Base-by-base conservation (phyloP, 1,140 invertebrate genomes). In the Archivesica marissinica region DNA sequence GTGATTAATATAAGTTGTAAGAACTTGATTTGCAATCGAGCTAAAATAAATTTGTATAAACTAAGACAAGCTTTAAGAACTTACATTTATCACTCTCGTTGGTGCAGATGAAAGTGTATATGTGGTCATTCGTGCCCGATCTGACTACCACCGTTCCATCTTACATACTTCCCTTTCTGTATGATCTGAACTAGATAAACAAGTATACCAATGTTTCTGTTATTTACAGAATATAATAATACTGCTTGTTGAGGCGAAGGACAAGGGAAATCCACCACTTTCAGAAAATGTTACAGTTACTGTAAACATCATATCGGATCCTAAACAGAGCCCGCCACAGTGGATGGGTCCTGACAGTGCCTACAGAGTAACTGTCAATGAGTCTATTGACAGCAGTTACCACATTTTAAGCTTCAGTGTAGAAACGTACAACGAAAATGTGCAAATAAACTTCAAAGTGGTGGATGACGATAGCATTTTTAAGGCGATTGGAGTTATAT, bases 301-400 rank as follows among this genome's bases (percentile, higher is more conserved):
- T 2, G 52, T 79, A 7, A 79, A 17, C 2, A 4, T 79, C 1
- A 50, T 33, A 1, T 44, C 38, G 38, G 61, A 68, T 25, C 23
- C 39, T 0, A n/a, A n/a, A 2, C 3, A 38, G n/a, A 28, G 30
- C 7, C 77, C 77, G 6, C 77, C 77, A 44, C 2, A 9, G 3
- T 79, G 56, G 59, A n/a, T n/a, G n/a, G n/a, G n/a, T n/a, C 0
- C 17, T 25, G n/a, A 2, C 0, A 17, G 3, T 23, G 25, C 7
- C 25, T 79, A 44, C 30, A 30, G 20, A 9, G 61, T 64, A n/a
- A 79, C 38, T n/a, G 77, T 68, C 2, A 28, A 25, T 23, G 77
- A 79, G n/a, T 64, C 35, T 9, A 39, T 47, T n/a, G 23, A 11
- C 20, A 79, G 25, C 4, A 39, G 3, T 17, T 35, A 7, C n/a